A percentile compares a stretch with the other conserved stretches of the same genome.
These are phyloP conservation scores for Poeciliopsis infans DNA, from an alignment of 2,797 vertebrate species.

Conservation along the genomic window DNA sequence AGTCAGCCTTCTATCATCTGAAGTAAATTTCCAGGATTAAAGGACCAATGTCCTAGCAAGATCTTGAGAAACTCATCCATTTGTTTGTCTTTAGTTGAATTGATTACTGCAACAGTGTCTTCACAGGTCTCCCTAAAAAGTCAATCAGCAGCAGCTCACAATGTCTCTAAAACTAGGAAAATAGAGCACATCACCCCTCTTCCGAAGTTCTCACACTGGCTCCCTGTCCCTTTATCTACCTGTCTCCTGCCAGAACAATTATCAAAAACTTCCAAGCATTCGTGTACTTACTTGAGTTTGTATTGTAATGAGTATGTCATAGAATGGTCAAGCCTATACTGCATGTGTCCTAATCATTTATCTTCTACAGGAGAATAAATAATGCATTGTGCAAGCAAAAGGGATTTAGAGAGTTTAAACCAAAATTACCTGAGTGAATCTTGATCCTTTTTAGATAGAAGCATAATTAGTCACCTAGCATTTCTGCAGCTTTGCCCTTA, in stretches of 20 bases:
- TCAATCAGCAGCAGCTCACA: background rate
- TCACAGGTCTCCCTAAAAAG: too few relatives aligned
- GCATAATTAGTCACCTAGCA: constrained; percentile 43
- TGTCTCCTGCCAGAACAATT: background rate
- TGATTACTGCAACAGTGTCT: too few relatives aligned
- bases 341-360: constrained; percentile 21
- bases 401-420: constrained; percentile 18
- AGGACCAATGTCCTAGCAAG: too few relatives aligned
- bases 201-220: too few relatives aligned
- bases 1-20: too few relatives aligned
- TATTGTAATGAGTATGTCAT: constrained; percentile 26
- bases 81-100: too few relatives aligned
- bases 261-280: background rate
- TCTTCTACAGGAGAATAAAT: constrained; percentile 26
- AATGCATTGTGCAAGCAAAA: constrained; percentile 31
- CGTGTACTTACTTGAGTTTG: constrained; percentile 29
- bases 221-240: background rate
- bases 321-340: background rate
- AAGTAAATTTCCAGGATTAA: too few relatives aligned
- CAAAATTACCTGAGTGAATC: constrained; percentile 47
- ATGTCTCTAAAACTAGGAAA: too few relatives aligned
- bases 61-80: too few relatives aligned
- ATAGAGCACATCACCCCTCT: too few relatives aligned
- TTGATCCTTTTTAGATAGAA: constrained; percentile 52
- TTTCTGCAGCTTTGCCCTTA: constrained; percentile 34